Percentiles rank a stretch among this genome's conserved stretches.
Conservation (phyloP, 2,888 invertebrate genomes). For the Laspeyria flexula region DNA sequence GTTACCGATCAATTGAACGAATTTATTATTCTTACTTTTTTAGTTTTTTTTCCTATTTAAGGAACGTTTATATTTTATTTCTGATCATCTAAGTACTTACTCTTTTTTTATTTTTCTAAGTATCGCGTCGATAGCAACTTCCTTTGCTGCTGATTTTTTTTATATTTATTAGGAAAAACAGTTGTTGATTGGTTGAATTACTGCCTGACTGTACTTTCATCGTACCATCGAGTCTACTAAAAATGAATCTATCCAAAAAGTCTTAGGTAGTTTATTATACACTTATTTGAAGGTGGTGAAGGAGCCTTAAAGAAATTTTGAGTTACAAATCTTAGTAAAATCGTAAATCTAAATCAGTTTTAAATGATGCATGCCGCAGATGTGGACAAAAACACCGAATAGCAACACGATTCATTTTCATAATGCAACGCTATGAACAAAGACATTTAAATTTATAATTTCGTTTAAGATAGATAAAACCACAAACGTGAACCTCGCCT, state of each 20-base stretch:
- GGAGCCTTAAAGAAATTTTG: neutral
- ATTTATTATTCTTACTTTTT: no score
- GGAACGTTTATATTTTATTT: neutral
- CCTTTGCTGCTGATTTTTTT: no score
- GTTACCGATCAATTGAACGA: neutral
- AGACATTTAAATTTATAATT: constrained; percentile 68
- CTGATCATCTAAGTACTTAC: no score
- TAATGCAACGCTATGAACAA: constrained; percentile 54
- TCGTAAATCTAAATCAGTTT: constrained; percentile 15
- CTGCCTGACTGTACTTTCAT: no score
- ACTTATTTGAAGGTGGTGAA: no score
- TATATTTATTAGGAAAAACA: no score
- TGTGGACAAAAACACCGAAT: constrained; percentile 45
- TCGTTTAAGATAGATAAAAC: constrained; percentile 46
- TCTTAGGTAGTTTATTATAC: no score
- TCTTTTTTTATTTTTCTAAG: no score
- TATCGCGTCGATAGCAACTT: no score
- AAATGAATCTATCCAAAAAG: no score
- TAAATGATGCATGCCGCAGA: constrained; percentile 53
- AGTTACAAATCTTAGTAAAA: constrained; percentile 9
- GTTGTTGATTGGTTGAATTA: no score
- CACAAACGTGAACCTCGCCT: constrained; percentile 27
- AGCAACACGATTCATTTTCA: constrained; percentile 52
- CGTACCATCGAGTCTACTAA: no score
- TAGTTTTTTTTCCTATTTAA: neutral